phyloP scores from a whole-genome alignment of 2,113 vertebrate species.

The Glaucidium brasilianum region DNA sequence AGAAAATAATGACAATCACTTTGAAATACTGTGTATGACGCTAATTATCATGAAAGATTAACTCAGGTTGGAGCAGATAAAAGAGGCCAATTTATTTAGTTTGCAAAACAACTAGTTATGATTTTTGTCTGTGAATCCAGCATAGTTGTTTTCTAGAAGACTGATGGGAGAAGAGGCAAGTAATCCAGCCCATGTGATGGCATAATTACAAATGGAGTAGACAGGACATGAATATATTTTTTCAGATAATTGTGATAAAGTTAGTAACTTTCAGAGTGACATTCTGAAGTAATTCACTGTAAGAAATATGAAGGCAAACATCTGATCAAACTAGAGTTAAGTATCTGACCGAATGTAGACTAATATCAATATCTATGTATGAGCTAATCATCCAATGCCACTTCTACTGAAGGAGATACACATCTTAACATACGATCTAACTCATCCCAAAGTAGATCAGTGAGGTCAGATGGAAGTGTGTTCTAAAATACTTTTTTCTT shows the following conservation, averaged over 20 bases:
- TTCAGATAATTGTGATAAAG: background rate
- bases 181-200: background rate
- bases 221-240: background rate
- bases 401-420: background rate
- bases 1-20: background rate
- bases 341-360: background rate
- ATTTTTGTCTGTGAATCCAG: background rate
- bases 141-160: background rate
- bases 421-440: background rate
- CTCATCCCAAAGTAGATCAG: background rate
- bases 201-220: background rate
- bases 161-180: background rate
- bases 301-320: background rate
- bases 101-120: background rate
- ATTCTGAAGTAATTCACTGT: background rate
- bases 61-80: background rate
- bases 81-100: background rate
- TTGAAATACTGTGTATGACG: background rate
- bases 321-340: background rate
- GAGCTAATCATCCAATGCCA: background rate
- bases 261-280: background rate
- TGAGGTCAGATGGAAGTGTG: background rate
- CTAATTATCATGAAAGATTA: background rate
- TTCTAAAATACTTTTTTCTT: background rate
- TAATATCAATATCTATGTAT: background rate